A percentile compares a stretch with the other conserved stretches of the same genome.
Evolutionary conservation across 2,797 vertebrate genomes (phyloP).

Genomic region (Amblyraja radiata): DNA sequence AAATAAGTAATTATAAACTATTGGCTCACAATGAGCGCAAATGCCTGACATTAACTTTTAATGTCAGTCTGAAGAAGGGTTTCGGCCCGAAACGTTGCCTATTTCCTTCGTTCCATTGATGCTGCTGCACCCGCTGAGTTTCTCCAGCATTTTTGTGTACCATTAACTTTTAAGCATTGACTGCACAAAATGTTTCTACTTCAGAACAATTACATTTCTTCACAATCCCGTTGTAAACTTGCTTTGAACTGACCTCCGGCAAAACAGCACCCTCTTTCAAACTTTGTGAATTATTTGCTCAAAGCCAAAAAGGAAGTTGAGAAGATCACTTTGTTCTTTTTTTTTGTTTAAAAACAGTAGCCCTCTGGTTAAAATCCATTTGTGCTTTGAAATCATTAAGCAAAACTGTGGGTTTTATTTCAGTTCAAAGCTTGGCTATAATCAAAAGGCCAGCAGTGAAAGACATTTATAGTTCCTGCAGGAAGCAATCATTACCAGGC

Average conservation of each 20-base stretch:
- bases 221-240: background rate
- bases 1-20: background rate
- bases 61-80: too few species aligned
- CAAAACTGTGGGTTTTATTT: background rate
- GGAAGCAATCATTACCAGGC: conserved; percentile 16
- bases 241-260: background rate
- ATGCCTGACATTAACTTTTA: background rate
- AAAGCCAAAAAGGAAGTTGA: conserved; percentile 31
- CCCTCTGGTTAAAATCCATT: background rate
- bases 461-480: conserved; percentile 24
- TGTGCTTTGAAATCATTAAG: background rate
- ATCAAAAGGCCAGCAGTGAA: conserved; percentile 29
- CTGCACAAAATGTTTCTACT: background rate
- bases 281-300: background rate
- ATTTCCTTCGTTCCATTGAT: too few species aligned
- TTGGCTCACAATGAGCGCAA: background rate
- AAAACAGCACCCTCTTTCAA: background rate
- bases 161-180: background rate
- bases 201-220: background rate
- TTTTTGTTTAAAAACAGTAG: too few species aligned
- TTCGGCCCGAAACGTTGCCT: too few species aligned
- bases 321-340: background rate
- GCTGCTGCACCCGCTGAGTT: too few species aligned
- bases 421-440: background rate
- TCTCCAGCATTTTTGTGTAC: too few species aligned